Evolutionary conservation across 2,888 invertebrate genomes (phyloP), one percentile per base, ranked within the genome.

Genomic region (Cyaniris semiargus): DNA sequence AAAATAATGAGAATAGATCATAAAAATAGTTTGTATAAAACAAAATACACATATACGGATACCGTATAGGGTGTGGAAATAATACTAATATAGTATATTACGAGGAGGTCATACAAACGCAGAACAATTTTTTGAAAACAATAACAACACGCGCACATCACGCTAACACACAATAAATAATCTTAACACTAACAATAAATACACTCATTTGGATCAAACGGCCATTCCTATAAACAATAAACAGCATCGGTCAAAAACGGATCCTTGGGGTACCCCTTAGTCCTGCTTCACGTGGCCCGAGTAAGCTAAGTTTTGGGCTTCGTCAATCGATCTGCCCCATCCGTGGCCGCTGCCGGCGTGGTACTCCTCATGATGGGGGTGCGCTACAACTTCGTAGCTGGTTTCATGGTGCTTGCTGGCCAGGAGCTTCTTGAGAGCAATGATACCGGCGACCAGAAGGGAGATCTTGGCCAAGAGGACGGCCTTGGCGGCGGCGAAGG

Each of bases 401-500:
- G 96, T 95, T 75, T 95, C 94, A 78, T 95, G 92, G 79, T 94
- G 95, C 86, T 97, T 96, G 85, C 95, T 95, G 76, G 96, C 96
- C 80, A 97, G 89, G 38, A 97, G 95, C 86, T 97, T 97, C 89
- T 94, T 94, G 85, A 94, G 83, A 27, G 94, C 94, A 84, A 97
- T 96, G 84, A 97, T 95, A 84, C 96, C 96, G 80, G 97, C 96
- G 81, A 97, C 95, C 72, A 97, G 95, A 60, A 98, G 95, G 0
- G 97, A 96, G 83, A 97, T 95, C 95, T 98, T 98, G 87, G 97
- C 97, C 83, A 97, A 95, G 80, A 97, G 93, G 78, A 98, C 94
- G 66, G 97, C 97, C 93, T 98, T 97, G 92, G 97, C 96, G n/a
- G 97, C 97, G 76, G 97, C 95, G 78, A 97, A 94, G 34, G 97